These are phyloP conservation scores for Pegea sp. DNA, from an alignment of 23 tunicate genomes.

Conservation along the genomic window DNA sequence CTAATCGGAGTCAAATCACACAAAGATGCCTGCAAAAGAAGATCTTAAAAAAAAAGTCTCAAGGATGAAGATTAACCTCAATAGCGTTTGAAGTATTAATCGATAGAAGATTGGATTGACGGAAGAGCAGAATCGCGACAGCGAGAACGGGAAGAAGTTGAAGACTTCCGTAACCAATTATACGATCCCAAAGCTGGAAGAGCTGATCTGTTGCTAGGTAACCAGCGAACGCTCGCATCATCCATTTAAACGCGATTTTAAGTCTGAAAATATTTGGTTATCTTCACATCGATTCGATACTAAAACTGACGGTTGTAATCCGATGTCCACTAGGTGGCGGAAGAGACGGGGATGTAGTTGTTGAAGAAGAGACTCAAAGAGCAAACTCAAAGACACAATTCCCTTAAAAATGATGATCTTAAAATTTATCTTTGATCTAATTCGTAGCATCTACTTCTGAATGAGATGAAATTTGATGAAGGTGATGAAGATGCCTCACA, in stretches of 20 bases:
- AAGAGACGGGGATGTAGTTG: constrained; percentile 49
- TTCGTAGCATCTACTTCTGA: constrained; percentile 31
- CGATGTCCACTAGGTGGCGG: constrained; percentile 63
- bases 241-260: constrained; percentile 89
- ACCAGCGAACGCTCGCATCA: constrained; percentile 88
- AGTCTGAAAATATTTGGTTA: constrained; percentile 6
- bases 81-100: constrained; percentile 29
- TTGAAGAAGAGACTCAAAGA: constrained; percentile 62
- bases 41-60: not conserved
- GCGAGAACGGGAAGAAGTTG: constrained; percentile 57
- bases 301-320: constrained; percentile 60
- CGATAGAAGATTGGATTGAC: constrained; percentile 57
- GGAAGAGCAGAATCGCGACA: constrained; percentile 80
- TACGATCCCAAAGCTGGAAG: constrained; percentile 86
- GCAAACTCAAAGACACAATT: constrained; percentile 56
- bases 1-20: not conserved
- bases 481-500: constrained; percentile 37
- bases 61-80: constrained; percentile 6
- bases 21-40: not conserved
- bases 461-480: constrained; percentile 89
- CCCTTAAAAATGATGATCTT: constrained; percentile 14
- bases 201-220: constrained; percentile 81
- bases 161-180: constrained; percentile 64
- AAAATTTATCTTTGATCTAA: not conserved
- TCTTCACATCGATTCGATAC: not conserved